Base-by-base conservation (phyloP, 2,113 vertebrate species). In the Tetraodon nigroviridis region DNA sequence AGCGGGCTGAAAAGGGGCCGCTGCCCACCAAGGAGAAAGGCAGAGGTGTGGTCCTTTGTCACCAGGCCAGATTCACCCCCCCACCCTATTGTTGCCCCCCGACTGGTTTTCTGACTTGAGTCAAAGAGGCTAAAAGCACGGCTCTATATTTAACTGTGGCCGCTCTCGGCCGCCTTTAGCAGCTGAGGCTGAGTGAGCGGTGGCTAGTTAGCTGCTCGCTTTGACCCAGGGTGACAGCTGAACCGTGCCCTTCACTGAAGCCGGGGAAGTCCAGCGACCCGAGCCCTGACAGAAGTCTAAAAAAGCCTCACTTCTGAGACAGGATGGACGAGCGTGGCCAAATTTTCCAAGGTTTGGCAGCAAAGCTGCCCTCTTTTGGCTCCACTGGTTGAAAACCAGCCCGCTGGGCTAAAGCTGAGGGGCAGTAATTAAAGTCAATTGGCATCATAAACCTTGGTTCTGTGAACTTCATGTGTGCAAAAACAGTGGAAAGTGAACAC, bases 101-200 rank as follows among this genome's bases (percentile, higher is more conserved):
- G 42, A 17, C 53, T 65, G 80, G 82, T 63, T 83, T 67, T 76
- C 59, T 66, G 65, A 80, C 73, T 47, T 20, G 59, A 76, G 75
- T 72, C 79, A 61, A 55, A n/a, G 50, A 5, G 44, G 77, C 81
- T 80, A 80, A 80, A 73, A 78, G 71, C 72, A 37, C 46, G 46
- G 24, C 49, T 84, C 88, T 91, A 92, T 88, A 87, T 91, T 89
- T 92, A 90, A 79, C 87, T 64, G 19, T 12, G 7, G 56, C 55
- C 61, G 20, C 75, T 61, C 70, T 51, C 69, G 73, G 84, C 82
- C 77, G 78, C 74, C 68, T 61, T 81, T 85, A 79, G 84, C 87
- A 89, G 88, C 88, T 89, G 88, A 81, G 76, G 67, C 73, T 73
- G 74, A 74, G 74, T 81, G 69, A 77, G 85, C 61, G 78, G 69